Percentiles rank a stretch among this genome's conserved stretches.
These are phyloP conservation scores for Furcifer pardalis DNA, from an alignment of 2,797 vertebrate species.

Conservation along the genomic window DNA sequence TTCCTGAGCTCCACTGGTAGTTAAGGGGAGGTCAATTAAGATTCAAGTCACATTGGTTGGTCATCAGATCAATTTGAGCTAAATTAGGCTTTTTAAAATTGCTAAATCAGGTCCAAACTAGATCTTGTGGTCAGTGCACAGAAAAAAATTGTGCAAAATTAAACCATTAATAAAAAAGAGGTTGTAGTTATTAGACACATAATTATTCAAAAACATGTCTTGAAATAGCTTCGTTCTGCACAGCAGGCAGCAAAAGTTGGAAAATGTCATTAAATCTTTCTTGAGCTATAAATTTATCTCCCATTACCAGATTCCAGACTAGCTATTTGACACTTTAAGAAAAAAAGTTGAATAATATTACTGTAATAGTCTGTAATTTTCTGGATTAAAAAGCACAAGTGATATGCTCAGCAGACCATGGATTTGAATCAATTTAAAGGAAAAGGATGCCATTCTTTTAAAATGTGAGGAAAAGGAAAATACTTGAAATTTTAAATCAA, in stretches of 20 bases:
- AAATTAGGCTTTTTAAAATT: neutral
- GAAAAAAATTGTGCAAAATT: neutral
- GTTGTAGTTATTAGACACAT: neutral
- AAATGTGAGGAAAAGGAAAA: slow-evolving; percentile 8
- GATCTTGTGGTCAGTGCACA: neutral
- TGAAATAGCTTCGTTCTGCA: slow-evolving; percentile 23
- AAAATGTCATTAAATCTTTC: slow-evolving; percentile 29
- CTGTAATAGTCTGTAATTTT: slow-evolving; percentile 35
- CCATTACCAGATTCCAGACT: slow-evolving; percentile 26
- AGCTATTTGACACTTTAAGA: slow-evolving; percentile 16
- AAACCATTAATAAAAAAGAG: neutral
- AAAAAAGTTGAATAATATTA: slow-evolving; percentile 29
- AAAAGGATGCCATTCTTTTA: neutral
- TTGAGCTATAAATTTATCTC: slow-evolving; percentile 30
- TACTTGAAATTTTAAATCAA: neutral
- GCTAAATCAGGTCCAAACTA: neutral
- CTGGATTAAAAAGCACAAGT: slow-evolving; percentile 35
- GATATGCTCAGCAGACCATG: neutral
- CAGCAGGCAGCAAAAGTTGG: neutral
- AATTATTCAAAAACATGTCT: slow-evolving; percentile 13
- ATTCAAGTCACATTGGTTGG: neutral
- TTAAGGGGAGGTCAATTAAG: neutral
- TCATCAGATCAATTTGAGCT: neutral
- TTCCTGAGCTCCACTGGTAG: neutral
- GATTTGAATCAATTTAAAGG: slow-evolving; percentile 36